phyloP scores from a whole-genome alignment of 2,797 vertebrate species.

The Centropyge bicolor region DNA sequence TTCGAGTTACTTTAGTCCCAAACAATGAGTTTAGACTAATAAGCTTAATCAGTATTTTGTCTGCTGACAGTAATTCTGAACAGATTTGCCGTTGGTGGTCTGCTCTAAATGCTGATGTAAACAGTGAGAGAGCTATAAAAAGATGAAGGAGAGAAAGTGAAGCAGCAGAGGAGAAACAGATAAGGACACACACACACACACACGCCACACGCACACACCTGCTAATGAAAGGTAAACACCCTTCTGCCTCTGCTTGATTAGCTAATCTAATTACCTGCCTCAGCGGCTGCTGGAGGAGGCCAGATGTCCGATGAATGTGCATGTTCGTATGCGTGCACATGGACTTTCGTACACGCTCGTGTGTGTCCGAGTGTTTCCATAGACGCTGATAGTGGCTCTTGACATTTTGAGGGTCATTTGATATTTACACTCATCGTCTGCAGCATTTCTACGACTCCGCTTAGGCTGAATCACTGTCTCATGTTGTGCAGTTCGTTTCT shows the following conservation, averaged over 20 bases:
- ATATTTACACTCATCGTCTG: conserved; percentile 57
- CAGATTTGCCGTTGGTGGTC: conserved; percentile 37
- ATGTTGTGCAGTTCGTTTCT: background rate
- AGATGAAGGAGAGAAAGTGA: background rate
- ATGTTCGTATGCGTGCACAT: conserved; percentile 10
- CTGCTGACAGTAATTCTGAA: conserved; percentile 21
- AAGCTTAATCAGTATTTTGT: background rate
- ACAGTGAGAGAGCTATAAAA: conserved; percentile 38
- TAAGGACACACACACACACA: conserved; percentile 44
- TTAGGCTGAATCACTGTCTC: conserved; percentile 40
- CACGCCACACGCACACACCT: conserved; percentile 52
- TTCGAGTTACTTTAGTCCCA: background rate
- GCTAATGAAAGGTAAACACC: conserved; percentile 85
- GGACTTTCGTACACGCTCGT: background rate
- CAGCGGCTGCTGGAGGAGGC: conserved; percentile 66
- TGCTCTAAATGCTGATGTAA: conserved; percentile 29
- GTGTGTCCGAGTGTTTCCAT: conserved; percentile 74
- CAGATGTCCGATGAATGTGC: conserved; percentile 76
- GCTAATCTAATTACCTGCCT: conserved; percentile 81
- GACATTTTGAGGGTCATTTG: conserved; percentile 77
- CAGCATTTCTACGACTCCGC: conserved; percentile 59
- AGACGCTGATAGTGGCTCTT: conserved; percentile 73
- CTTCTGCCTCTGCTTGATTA: conserved; percentile 79
- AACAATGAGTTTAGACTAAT: background rate
- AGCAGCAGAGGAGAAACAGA: conserved; percentile 30